Evolutionary conservation across 2,797 vertebrate species (phyloP).

Genomic region (Galaxias olidus): DNA sequence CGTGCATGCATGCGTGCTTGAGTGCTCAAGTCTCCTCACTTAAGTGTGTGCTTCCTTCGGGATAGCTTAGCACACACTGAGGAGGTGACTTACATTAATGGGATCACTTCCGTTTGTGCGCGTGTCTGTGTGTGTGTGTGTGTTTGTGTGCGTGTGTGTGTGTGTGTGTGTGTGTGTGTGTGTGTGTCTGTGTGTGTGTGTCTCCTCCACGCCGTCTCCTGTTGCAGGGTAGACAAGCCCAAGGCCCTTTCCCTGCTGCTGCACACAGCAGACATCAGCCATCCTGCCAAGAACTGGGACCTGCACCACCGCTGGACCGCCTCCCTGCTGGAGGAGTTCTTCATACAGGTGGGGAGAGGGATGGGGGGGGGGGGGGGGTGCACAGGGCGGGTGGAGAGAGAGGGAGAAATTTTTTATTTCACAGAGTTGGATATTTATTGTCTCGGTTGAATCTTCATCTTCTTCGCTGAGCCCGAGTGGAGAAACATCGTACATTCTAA

Average conservation of each 20-base stretch:
- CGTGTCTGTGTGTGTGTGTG: background rate
- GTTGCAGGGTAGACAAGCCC: constrained; percentile 83
- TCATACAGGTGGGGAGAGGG: constrained; percentile 80
- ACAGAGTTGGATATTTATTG: too few relatives aligned
- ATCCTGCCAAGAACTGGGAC: constrained; percentile 87
- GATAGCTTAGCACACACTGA: too few relatives aligned
- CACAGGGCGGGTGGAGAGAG: background rate
- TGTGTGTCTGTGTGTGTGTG: background rate
- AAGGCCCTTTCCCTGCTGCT: constrained; percentile 87
- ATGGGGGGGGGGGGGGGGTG: background rate
- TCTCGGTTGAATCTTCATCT: too few relatives aligned
- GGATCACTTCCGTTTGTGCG: too few relatives aligned
- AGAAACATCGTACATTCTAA: too few relatives aligned
- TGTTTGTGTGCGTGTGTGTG: background rate
- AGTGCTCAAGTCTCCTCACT: too few relatives aligned
- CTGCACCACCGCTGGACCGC: constrained; percentile 88
- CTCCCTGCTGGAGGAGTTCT: constrained; percentile 86
- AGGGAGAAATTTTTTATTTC: background rate
- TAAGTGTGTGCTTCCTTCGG: too few relatives aligned
- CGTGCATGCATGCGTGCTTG: too few relatives aligned
- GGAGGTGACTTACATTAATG: too few relatives aligned
- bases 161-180: background rate
- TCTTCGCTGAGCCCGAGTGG: too few relatives aligned
- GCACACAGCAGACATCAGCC: constrained; percentile 88
- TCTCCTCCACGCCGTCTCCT: constrained; percentile 3